Evolutionary conservation across 2,888 invertebrate genomes (phyloP).

Genomic region (Tetragonula carbonaria): DNA sequence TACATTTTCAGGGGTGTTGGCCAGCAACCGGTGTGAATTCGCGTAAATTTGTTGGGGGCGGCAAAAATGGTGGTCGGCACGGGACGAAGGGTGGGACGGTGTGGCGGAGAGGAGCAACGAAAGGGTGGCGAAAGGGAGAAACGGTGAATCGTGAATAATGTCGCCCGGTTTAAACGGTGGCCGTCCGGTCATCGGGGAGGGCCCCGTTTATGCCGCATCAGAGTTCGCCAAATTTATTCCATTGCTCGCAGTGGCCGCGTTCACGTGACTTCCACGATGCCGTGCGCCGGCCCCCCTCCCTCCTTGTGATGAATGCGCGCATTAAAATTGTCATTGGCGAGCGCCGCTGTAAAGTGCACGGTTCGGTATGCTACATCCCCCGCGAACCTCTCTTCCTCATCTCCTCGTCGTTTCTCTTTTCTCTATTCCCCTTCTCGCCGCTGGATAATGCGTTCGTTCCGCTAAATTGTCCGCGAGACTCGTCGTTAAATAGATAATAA

Average conservation of each 20-base stretch:
- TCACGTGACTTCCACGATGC: conserved; percentile 67
- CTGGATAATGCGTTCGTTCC: conserved; percentile 55
- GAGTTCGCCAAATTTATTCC: conserved; percentile 80
- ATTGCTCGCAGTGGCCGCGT: conserved; percentile 67
- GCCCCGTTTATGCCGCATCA: conserved; percentile 78
- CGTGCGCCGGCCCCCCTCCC: conserved; percentile 56
- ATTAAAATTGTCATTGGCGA: conserved; percentile 76
- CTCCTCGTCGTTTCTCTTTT: not conserved
- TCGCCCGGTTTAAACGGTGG: conserved; percentile 75
- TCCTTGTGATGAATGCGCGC: conserved; percentile 75
- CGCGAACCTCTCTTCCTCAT: not conserved
- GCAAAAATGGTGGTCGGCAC: conserved; percentile 67
- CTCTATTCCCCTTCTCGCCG: not conserved
- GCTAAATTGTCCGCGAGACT: conserved; percentile 55
- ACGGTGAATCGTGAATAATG: conserved; percentile 76
- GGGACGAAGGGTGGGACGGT: conserved; percentile 26
- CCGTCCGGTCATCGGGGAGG: conserved; percentile 75
- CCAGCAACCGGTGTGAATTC: conserved; percentile 72
- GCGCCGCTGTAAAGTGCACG: conserved; percentile 59
- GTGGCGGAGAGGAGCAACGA: not conserved
- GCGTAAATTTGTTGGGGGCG: conserved; percentile 75
- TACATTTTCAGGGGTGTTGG: conserved; percentile 56
- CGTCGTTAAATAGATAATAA: conserved; percentile 66
- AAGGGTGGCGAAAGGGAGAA: conserved; percentile 31
- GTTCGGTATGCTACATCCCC: conserved; percentile 46